Evolutionary conservation across 2,797 vertebrate genomes (phyloP), one percentile per base, ranked within the genome.

Genomic region (Avahi laniger): DNA sequence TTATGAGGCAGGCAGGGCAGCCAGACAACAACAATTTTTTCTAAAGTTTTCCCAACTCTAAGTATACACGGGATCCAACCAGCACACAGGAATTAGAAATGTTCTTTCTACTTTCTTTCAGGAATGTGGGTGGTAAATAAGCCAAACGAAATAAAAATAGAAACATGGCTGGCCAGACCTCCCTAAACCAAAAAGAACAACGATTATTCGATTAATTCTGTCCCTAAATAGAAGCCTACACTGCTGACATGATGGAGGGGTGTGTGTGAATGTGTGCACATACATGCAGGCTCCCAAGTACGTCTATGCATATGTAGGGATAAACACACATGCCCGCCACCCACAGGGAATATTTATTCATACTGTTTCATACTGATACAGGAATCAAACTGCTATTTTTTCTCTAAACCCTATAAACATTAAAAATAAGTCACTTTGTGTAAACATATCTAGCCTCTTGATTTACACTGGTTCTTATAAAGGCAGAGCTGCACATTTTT

Each of bases 91-190:
- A 88, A 81, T 93, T 46, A 46, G 67, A 96, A 92, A 50, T 18
- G 92, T 48, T 70, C 72, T 85, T 94, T 90, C 76, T 88, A 57
- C n/a, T 94, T 72, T 82, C 79, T 95, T 89, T 96, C 59, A 92
- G 63, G 80, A 91, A 93, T 79, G 43, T 85, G 94, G 88, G 90
- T 86, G 83, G 83, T 89, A 96, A 90, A 88, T 15, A 92, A 93
- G 82, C 72, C 97, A 92, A 97, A 96, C 26, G 81, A 87, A 97
- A 94, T 85, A 95, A 97, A 97, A 98, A 95, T 82, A 96, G 96
- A 95, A 93, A 79, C 76, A 30, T 14, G 22, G 89, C 59, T 70
- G 82, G 63, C 67, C 67, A 85, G 95, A 92, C 54, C 80, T 94
- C 93, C 86, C 95, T 54, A 76, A 78, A 92, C 24, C 3, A 22